phyloP scores from a whole-genome alignment of 1,140 invertebrate genomes.

The Helicoverpa zea region DNA sequence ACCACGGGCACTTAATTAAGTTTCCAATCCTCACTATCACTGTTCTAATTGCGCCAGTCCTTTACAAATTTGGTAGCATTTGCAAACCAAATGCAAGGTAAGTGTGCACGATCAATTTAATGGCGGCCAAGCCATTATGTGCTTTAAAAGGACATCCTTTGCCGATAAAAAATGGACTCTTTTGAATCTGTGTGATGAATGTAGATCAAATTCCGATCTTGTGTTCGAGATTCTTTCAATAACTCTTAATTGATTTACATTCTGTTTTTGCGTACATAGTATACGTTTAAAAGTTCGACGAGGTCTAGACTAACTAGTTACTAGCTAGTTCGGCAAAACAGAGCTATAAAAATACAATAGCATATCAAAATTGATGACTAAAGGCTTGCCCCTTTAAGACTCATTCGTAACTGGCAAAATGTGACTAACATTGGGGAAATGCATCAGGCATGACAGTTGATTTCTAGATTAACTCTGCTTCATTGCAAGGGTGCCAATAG shows the following conservation, averaged over 20 bases:
- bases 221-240: not conserved
- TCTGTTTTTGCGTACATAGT: too few relatives aligned
- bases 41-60: conserved; percentile 7
- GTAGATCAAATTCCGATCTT: not conserved
- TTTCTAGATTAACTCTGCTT: too few relatives aligned
- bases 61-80: conserved; percentile 20
- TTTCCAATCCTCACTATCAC: conserved; percentile 29
- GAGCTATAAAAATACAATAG: too few relatives aligned
- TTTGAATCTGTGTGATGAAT: not conserved
- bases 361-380: too few relatives aligned
- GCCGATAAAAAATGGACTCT: not conserved
- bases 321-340: too few relatives aligned
- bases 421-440: too few relatives aligned
- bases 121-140: conserved; percentile 14
- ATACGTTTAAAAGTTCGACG: not conserved
- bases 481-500: too few relatives aligned
- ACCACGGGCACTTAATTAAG: conserved; percentile 20
- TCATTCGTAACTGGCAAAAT: too few relatives aligned
- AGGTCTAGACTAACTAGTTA: too few relatives aligned
- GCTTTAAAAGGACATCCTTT: conserved; percentile 34
- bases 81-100: conserved; percentile 34
- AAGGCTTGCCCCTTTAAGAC: too few relatives aligned
- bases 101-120: conserved; percentile 4
- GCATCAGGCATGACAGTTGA: too few relatives aligned
- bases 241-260: too few relatives aligned